Base-by-base conservation (phyloP, 2,113 vertebrate genomes). In the Lophochroa leadbeateri region DNA sequence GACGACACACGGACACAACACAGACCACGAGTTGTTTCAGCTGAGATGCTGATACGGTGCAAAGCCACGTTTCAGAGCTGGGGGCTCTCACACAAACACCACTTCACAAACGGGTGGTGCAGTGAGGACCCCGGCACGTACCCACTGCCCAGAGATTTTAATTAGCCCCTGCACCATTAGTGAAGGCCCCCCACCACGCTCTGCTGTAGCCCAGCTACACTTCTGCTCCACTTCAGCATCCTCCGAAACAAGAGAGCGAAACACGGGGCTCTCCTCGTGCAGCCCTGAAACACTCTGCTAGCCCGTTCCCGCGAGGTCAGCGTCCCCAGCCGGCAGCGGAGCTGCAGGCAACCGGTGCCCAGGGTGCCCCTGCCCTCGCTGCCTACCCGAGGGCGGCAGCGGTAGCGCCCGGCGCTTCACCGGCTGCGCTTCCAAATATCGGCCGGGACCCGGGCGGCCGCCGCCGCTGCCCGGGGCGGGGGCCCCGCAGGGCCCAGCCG, bases 201-300 rank as follows among this genome's bases (percentile, higher is more conserved):
- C 44, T 33, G 6, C 63, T 21, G 27, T 16, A 86, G 63, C 84
- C 63, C 68, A 43, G 68, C 53, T 43, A 35, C 79, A 67, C 75
- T 93, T 58, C 47, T 10, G 25, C 57, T 88, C 15, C 53, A 21
- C 79, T 83, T 94, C 79, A 88, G 86, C 91, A 94, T 83, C 92
- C 82, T 50, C 72, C 5, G 43, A 71, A 39, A 20, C 17, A 3
- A 29, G 29, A 77, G 65, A 80, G 58, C 6, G 11, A 68, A 76
- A 50, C 50, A 1, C 41, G 4, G 9, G 24, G 55, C 65, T 91
- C n/a, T 44, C 69, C 46, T 44, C 77, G 1, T 11, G 17, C 55
- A 52, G 39, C 88, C 35, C 85, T 0, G 25, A 63, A 63, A 9
- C 9, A 39, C 77, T 74, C 5, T 2, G 55, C 24, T 24, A 77